phyloP scores from a whole-genome alignment of 1,140 invertebrate species.

The Andrena cerasifolii region DNA sequence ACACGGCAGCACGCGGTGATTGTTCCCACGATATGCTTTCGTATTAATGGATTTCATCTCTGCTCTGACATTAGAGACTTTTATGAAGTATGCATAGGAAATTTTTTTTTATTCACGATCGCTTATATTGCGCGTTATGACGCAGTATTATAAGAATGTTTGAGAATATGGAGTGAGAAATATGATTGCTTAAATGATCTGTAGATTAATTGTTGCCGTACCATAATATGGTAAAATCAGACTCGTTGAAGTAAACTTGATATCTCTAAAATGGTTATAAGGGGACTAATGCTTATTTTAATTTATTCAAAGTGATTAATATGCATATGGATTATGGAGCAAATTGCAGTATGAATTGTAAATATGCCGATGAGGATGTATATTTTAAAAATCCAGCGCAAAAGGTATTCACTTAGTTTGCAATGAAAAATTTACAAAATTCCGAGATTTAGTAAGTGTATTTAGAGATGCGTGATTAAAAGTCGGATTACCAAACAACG shows the following conservation, averaged over 20 bases:
- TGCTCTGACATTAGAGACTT: constrained; percentile 12
- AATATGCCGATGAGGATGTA: too few relatives aligned
- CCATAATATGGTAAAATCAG: not conserved
- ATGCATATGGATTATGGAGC: too few relatives aligned
- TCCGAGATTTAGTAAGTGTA: not conserved
- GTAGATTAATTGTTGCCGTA: not conserved
- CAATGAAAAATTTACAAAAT: not conserved
- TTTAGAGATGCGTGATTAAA: not conserved
- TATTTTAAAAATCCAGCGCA: too few relatives aligned
- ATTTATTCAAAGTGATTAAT: not conserved
- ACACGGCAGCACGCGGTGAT: not conserved
- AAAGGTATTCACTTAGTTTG: too few relatives aligned
- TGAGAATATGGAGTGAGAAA: not conserved
- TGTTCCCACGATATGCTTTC: constrained; percentile 25
- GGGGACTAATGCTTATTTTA: not conserved
- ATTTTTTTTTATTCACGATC: not conserved
- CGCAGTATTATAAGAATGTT: not conserved
- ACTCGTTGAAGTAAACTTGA: not conserved
- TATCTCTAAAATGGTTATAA: not conserved
- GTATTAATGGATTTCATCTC: constrained; percentile 21
- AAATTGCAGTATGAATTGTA: too few relatives aligned
- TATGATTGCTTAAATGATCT: not conserved
- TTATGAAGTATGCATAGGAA: constrained; percentile 1
- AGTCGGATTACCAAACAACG: not conserved
- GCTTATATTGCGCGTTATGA: not conserved